A percentile compares a stretch with the other conserved stretches of the same genome.
These are phyloP conservation scores for Eulemur rubriventer DNA, from an alignment of 2,797 vertebrate genomes.

Conservation along the genomic window DNA sequence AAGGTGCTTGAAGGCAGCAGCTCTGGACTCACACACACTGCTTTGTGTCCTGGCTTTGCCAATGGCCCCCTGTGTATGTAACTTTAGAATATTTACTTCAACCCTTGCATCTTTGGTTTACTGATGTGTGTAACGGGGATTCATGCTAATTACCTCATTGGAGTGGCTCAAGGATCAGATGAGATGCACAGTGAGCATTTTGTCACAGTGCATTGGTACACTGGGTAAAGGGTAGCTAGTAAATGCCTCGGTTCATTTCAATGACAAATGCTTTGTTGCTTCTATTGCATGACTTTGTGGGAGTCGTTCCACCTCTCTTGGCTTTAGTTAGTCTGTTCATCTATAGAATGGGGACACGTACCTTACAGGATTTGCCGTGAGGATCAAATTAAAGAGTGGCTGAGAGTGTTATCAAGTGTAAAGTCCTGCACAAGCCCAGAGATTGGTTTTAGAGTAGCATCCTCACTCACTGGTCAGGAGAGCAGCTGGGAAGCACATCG, in stretches of 20 bases:
- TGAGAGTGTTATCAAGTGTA: not conserved
- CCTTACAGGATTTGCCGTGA: not conserved
- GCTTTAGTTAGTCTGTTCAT: not conserved
- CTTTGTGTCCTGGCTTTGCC: not conserved
- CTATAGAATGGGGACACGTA: not conserved
- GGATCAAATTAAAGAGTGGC: not conserved
- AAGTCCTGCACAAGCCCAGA: not conserved
- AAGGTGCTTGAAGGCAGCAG: accelerated
- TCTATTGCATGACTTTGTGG: not conserved
- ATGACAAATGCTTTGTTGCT: not conserved
- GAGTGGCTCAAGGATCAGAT: not conserved
- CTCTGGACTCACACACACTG: not conserved
- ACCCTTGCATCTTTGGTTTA: not conserved
- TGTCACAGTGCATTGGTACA: not conserved
- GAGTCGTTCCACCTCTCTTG: not conserved
- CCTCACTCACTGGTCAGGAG: not conserved
- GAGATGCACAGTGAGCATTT: not conserved
- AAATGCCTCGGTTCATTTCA: not conserved
- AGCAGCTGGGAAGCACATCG: not conserved
- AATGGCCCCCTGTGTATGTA: not conserved
- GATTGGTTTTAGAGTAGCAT: too few species aligned
- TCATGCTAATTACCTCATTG: not conserved
- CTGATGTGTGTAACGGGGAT: not conserved
- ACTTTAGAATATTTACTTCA: not conserved
- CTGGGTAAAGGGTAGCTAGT: not conserved